Conservation (phyloP, 35 echinoderm and acorn worm species). For the Lytechinus pictus region DNA sequence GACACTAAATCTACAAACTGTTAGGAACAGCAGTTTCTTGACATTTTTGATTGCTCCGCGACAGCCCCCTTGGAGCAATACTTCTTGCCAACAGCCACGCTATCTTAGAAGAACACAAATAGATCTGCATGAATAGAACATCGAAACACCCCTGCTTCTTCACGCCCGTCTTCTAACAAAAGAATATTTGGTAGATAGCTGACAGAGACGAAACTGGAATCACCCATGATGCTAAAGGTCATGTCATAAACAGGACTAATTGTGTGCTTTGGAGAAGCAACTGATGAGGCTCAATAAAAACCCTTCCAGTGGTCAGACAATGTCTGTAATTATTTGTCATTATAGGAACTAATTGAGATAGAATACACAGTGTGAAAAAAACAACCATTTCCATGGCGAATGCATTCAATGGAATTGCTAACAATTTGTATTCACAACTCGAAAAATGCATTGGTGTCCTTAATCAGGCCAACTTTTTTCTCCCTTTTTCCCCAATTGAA, state of each 20-base stretch:
- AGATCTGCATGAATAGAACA: neutral
- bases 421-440: neutral
- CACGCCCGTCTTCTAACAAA: neutral
- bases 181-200: neutral
- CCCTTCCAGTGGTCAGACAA: neutral
- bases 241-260: neutral
- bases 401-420: neutral
- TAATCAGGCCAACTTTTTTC: neutral
- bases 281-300: neutral
- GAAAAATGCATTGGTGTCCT: no score
- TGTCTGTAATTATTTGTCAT: neutral
- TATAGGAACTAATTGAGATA: neutral
- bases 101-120: neutral
- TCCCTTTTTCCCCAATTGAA: neutral
- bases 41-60: neutral
- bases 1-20: neutral
- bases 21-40: neutral
- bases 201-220: neutral
- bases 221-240: neutral
- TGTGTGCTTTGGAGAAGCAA: neutral
- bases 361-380: neutral
- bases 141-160: neutral
- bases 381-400: neutral
- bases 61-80: neutral
- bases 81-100: neutral